phyloP scores from a whole-genome alignment of 2,797 vertebrate species.

The Pyrocephalus nanus region DNA sequence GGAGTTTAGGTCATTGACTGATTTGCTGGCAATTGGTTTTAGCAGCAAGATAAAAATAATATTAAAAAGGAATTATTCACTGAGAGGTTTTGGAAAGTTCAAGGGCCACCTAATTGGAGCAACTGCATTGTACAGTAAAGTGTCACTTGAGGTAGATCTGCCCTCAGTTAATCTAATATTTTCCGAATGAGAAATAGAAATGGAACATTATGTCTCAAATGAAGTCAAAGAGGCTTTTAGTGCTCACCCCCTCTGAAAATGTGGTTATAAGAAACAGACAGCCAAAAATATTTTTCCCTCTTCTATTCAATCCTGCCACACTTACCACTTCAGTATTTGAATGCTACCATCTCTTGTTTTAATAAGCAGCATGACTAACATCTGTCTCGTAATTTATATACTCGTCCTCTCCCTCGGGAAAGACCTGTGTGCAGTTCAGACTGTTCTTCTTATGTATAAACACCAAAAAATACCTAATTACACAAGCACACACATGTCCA shows the following conservation, averaged over 20 bases:
- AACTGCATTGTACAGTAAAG: background rate
- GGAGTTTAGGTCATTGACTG: background rate
- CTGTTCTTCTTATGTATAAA: background rate
- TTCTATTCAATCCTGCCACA: background rate
- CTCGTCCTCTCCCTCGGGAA: background rate
- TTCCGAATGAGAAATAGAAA: background rate
- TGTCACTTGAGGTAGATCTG: background rate
- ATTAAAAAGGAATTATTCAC: background rate
- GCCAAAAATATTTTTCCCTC: background rate
- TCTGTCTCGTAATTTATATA: background rate
- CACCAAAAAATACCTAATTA: background rate
- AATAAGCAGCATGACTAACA: conserved; percentile 18
- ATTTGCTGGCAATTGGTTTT: background rate
- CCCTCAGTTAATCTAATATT: background rate
- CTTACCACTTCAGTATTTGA: background rate
- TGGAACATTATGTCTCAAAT: background rate
- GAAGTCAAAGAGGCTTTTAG: background rate
- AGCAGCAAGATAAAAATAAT: background rate
- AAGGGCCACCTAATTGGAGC: background rate
- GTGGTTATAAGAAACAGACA: background rate
- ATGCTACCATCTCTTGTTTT: background rate
- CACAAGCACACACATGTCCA: background rate
- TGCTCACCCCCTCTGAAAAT: background rate
- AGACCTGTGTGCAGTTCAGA: background rate
- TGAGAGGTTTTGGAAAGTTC: background rate